A percentile compares a stretch with the other conserved stretches of the same genome.
Conservation (phyloP, 2,888 invertebrate genomes). For the Piscicola geometra region DNA sequence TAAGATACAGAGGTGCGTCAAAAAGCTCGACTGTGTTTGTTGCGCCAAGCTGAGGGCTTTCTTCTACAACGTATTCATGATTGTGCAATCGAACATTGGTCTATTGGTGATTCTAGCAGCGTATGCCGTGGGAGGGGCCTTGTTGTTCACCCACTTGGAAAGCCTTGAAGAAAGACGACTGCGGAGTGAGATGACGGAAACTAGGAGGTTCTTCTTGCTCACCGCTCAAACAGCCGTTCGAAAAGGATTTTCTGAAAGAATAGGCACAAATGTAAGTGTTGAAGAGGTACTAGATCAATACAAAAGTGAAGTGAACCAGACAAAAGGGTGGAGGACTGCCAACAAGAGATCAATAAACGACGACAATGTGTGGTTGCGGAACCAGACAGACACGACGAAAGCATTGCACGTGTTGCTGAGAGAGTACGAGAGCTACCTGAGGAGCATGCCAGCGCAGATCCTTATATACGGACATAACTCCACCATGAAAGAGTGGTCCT, state of each 20-base stretch:
- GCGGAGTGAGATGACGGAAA: constrained; percentile 4
- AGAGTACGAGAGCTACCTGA: constrained; percentile 79
- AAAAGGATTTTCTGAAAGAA: not conserved
- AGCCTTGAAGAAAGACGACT: not conserved
- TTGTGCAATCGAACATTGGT: constrained; percentile 37
- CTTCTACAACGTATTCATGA: constrained; percentile 22
- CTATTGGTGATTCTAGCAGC: constrained; percentile 32
- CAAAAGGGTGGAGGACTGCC: not conserved
- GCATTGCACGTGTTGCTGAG: constrained; percentile 61
- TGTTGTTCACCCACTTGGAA: constrained; percentile 29
- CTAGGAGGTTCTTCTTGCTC: not conserved
- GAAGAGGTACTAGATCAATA: not conserved
- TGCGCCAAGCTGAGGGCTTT: constrained; percentile 12
- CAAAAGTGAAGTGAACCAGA: not conserved
- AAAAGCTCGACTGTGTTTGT: not conserved
- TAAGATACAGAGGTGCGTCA: not conserved
- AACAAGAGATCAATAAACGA: not conserved
- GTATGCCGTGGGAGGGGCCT: constrained; percentile 30
- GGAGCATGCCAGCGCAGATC: constrained; percentile 68
- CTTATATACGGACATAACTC: constrained; percentile 78
- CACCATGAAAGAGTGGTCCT: constrained; percentile 60
- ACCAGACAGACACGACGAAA: not conserved
- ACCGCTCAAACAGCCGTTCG: not conserved
- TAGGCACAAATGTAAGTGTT: too few relatives aligned
- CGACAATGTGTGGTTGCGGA: not conserved